Conservation (phyloP, 2,888 invertebrate genomes). For the Trissonchulus sp. region DNA sequence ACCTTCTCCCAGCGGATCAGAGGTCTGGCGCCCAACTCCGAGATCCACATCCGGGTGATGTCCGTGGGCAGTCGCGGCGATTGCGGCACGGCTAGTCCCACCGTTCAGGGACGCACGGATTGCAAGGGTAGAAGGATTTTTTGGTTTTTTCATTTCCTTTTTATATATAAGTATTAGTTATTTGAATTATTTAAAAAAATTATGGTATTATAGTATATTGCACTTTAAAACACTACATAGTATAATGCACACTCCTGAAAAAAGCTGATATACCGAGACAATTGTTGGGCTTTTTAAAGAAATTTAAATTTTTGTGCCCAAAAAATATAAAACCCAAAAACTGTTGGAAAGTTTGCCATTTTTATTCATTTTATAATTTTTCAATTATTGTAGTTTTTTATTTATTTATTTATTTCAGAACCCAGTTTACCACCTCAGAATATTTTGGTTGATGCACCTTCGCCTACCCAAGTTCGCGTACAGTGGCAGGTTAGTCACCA, state of each 20-base stretch:
- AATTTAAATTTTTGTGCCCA: too few species aligned
- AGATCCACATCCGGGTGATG: slow-evolving; percentile 46
- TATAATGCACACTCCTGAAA: too few species aligned
- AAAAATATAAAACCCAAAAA: too few species aligned
- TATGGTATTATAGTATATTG: too few species aligned
- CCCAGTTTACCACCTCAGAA: slow-evolving; percentile 47
- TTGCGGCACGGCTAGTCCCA: slow-evolving; percentile 47
- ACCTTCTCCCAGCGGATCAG: slow-evolving; percentile 38
- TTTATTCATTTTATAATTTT: too few species aligned
- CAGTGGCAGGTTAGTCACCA: slow-evolving; percentile 29
- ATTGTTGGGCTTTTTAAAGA: too few species aligned
- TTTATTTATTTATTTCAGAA: slow-evolving; percentile 33
- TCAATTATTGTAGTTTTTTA: too few species aligned
- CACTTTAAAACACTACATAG: too few species aligned
- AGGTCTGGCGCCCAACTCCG: slow-evolving; percentile 47
- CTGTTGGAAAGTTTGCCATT: too few species aligned
- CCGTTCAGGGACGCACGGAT: slow-evolving; percentile 48
- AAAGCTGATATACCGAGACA: too few species aligned
- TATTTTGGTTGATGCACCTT: slow-evolving; percentile 30
- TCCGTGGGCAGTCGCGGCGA: slow-evolving; percentile 45
- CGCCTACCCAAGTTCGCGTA: slow-evolving; percentile 17
- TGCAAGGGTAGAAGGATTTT: slow-evolving; percentile 44
- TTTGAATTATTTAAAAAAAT: too few species aligned
- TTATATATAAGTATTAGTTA: neutral
- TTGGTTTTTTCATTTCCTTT: neutral